Base-by-base conservation (phyloP, 2,113 vertebrate species). In the Megatriorchis doriae region DNA sequence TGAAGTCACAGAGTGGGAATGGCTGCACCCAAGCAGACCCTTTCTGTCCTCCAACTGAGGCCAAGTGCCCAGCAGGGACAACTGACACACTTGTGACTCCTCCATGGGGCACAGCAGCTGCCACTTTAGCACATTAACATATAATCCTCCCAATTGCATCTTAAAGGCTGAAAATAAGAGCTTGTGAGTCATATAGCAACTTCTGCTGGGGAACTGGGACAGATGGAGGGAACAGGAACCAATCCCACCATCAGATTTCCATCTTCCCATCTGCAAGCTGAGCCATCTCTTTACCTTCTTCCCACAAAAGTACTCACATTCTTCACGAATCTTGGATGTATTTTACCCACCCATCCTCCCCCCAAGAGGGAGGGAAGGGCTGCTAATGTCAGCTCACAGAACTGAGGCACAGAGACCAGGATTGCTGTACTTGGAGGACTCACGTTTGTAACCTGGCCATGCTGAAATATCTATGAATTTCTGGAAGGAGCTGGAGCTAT, bases 131-230 rank as follows among this genome's bases (percentile, higher is more conserved):
- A 90, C 26, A 40, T 83, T 86, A 83, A 88, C 34, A 70, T 7
- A 53, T 45, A 93, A 95, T 83, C 82, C 82, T 80, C 67, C 93
- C 75, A 62, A 42, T 86, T 95, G 88, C 86, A 88, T 53, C 22
- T 90, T 83, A 86, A 92, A 83, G 88, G 80, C 75, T 92, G 63
- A 73, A 95, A 88, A 77, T 73, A 94, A 90, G 75, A 80, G 42
- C 72, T 70, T 73, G 32, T 94, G 93, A 95, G 59, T 97, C 95
- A 97, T 22, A n/a, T 78, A 77, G 91, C 71, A 95, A 66, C 71
- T 85, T 86, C 91, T 95, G 75, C 72, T 81, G 80, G 45, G 62
- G 50, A 95, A 68, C 42, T 81, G 62, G 63, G 86, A 94, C 94
- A 97, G 83, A 87, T 48, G 29, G 67, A 94, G 25, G 38, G 72